Conservation (phyloP, 1,140 invertebrate species). For the Melanaphis sacchari region DNA sequence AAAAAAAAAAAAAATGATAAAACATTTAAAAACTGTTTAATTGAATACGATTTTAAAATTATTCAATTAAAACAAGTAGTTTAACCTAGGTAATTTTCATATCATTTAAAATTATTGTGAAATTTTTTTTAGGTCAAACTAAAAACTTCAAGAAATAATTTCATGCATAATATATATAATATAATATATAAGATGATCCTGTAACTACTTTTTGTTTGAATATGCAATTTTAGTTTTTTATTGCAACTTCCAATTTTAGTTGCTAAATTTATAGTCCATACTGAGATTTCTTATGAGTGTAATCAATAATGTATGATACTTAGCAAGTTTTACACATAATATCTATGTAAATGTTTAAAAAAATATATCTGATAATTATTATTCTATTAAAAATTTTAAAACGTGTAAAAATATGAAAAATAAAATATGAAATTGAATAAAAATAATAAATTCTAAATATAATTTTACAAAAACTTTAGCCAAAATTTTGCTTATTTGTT, state of each 20-base stretch:
- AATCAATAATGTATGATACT: not conserved
- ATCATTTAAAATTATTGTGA: not conserved
- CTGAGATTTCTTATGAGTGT: not conserved
- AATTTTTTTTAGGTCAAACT: not conserved
- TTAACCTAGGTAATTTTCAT: not conserved
- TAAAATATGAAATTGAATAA: no score
- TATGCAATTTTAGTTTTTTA: constrained; percentile 12
- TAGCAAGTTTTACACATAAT: not conserved
- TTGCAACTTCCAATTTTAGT: not conserved
- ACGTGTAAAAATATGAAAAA: no score
- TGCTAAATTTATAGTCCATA: not conserved
- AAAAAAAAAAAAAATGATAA: no score
- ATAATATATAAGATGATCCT: not conserved
- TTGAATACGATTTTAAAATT: not conserved
- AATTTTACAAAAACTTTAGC: no score
- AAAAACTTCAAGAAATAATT: constrained; percentile 1
- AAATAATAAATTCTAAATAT: no score
- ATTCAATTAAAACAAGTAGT: not conserved
- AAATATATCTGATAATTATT: no score
- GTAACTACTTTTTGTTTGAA: not conserved
- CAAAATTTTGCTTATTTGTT: not conserved
- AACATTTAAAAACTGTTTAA: not conserved
- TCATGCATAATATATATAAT: not conserved
- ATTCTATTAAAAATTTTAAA: no score
- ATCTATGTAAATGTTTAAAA: no score